These are phyloP conservation scores for Aspidoscelis tigris DNA, from an alignment of 2,113 vertebrate species.

Conservation along the genomic window DNA sequence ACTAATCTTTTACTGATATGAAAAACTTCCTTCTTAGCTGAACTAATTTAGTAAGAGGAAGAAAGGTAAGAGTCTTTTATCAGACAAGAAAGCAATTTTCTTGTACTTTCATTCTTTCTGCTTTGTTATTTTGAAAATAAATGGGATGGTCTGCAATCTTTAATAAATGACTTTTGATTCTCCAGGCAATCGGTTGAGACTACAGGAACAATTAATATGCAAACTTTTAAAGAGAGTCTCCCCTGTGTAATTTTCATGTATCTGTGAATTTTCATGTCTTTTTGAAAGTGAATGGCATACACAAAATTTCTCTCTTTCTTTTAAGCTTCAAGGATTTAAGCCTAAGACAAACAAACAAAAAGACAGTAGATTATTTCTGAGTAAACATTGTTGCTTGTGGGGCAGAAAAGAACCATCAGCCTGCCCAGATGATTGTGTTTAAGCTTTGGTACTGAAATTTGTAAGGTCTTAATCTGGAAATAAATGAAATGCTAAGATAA, in stretches of 20 bases:
- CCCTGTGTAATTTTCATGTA: conserved; percentile 55
- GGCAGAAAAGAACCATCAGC: conserved; percentile 61
- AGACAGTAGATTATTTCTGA: conserved; percentile 54
- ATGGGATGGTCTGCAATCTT: conserved; percentile 63
- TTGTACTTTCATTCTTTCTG: conserved; percentile 60
- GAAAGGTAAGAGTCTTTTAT: conserved; percentile 63
- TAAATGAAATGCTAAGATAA: conserved; percentile 46
- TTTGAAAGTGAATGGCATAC: conserved; percentile 52
- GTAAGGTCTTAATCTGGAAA: conserved; percentile 45
- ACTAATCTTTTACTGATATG: conserved; percentile 43
- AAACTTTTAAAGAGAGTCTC: conserved; percentile 58
- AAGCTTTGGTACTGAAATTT: conserved; percentile 43
- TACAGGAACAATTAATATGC: conserved; percentile 65
- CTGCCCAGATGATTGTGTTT: conserved; percentile 49
- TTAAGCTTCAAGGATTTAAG: conserved; percentile 47
- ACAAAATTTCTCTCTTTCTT: conserved; percentile 50
- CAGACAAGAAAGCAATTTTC: conserved; percentile 63
- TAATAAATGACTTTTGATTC: conserved; percentile 60
- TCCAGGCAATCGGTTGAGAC: conserved; percentile 60
- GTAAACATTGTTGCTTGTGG: conserved; percentile 47
- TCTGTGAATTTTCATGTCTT: conserved; percentile 62
- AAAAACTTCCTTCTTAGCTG: conserved; percentile 51
- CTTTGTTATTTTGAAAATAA: conserved; percentile 28
- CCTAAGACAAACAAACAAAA: conserved; percentile 53
- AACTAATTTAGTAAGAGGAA: conserved; percentile 58